Conservation (phyloP, 1,140 invertebrate species). For the Chionoecetes opilio region DNA sequence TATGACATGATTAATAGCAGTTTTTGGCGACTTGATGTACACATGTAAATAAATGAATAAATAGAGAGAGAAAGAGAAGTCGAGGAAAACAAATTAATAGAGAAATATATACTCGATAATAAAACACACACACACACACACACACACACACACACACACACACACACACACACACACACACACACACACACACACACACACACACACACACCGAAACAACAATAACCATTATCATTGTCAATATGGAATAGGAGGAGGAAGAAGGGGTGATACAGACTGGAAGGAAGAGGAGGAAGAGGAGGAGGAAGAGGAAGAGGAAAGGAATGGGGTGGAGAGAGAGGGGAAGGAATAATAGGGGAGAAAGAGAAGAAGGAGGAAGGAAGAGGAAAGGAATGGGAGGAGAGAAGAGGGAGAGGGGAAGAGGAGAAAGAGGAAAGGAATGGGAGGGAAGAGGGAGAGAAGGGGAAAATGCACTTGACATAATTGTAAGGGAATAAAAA, state of each 20-base stretch:
- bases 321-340: not conserved
- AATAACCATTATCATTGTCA: too few species aligned
- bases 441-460: not conserved
- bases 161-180: slow-evolving; percentile 21
- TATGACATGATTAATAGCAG: too few species aligned
- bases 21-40: too few species aligned
- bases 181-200: slow-evolving; percentile 13
- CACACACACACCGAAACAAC: too few species aligned
- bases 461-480: too few species aligned
- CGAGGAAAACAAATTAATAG: too few species aligned
- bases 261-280: not conserved
- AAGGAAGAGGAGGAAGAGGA: not conserved
- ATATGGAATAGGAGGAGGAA: not conserved
- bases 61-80: too few species aligned
- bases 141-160: too few species aligned
- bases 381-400: not conserved
- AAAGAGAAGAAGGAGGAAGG: not conserved
- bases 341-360: not conserved
- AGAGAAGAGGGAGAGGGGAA: not conserved
- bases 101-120: too few species aligned
- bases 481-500: not conserved
- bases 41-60: too few species aligned
- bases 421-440: not conserved
- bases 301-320: not conserved
- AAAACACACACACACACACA: too few species aligned